Conservation (phyloP, 2,888 invertebrate species). For the Yponomeuta malinellus region DNA sequence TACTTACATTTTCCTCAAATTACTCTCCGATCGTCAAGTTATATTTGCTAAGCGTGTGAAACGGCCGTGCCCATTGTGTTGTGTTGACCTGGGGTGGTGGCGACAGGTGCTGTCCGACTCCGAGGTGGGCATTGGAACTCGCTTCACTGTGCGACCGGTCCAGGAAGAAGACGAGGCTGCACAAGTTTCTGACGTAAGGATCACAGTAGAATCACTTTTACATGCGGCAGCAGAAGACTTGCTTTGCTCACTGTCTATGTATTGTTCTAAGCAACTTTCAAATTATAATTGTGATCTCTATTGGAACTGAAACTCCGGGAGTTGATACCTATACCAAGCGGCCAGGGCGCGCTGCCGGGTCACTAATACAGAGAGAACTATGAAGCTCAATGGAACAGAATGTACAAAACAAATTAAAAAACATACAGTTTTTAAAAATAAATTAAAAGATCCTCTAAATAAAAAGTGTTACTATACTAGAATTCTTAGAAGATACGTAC, state of each 20-base stretch:
- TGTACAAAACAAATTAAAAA: no score
- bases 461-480: no score
- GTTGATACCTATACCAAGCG: not conserved
- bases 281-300: no score
- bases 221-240: not conserved
- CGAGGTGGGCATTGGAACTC: conserved; percentile 59
- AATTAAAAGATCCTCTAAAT: no score
- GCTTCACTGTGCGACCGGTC: conserved; percentile 81
- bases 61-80: not conserved
- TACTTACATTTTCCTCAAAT: no score
- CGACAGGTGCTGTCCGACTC: conserved; percentile 69
- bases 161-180: conserved; percentile 80
- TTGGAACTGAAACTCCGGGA: not conserved
- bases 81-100: conserved; percentile 21
- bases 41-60: not conserved
- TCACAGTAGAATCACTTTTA: conserved; percentile 19
- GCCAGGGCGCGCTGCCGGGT: no score
- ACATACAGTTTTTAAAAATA: no score
- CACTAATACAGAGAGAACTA: no score
- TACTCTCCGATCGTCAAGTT: not conserved
- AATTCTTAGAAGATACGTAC: no score
- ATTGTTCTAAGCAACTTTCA: no score
- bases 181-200: conserved; percentile 66
- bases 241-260: not conserved
- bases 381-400: no score